Evolutionary conservation across 2,113 vertebrate species (phyloP).

Genomic region (Thunnus thynnus): DNA sequence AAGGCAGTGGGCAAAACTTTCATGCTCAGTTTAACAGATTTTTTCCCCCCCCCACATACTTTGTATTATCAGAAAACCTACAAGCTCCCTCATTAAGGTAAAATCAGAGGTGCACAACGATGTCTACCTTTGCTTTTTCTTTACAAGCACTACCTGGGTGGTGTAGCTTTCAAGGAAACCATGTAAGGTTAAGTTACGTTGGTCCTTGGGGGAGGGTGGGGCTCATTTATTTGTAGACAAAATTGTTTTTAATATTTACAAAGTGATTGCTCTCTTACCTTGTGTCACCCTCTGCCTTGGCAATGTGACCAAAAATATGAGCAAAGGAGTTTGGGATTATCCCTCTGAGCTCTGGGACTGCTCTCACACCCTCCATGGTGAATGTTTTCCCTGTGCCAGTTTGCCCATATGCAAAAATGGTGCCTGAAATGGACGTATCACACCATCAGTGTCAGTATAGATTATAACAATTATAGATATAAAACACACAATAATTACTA

Average conservation of each 20-base stretch:
- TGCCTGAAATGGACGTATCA: conserved; percentile 85
- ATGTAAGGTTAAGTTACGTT: too few species aligned
- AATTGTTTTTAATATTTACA: background rate
- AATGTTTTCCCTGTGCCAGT: conserved; percentile 99
- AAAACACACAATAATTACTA: background rate
- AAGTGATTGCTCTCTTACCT: conserved; percentile 83
- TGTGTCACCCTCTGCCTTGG: conserved; percentile 98
- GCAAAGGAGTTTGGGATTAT: conserved; percentile 99
- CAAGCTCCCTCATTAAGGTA: background rate
- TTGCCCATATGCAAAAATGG: conserved; percentile 99
- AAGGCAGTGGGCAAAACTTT: background rate
- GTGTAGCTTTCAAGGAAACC: too few species aligned
- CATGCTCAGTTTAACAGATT: background rate
- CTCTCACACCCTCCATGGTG: conserved; percentile 98
- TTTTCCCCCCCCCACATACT: background rate
- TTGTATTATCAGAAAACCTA: background rate
- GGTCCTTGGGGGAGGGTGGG: too few species aligned
- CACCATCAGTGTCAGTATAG: background rate
- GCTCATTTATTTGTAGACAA: background rate
- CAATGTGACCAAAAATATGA: conserved; percentile 98
- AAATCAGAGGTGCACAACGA: background rate
- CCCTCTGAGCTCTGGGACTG: conserved; percentile 97
- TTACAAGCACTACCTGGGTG: too few species aligned
- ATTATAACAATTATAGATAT: background rate
- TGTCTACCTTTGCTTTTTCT: too few species aligned